Conservation (phyloP, 2,888 invertebrate genomes). For the Poecilus cupreus region DNA sequence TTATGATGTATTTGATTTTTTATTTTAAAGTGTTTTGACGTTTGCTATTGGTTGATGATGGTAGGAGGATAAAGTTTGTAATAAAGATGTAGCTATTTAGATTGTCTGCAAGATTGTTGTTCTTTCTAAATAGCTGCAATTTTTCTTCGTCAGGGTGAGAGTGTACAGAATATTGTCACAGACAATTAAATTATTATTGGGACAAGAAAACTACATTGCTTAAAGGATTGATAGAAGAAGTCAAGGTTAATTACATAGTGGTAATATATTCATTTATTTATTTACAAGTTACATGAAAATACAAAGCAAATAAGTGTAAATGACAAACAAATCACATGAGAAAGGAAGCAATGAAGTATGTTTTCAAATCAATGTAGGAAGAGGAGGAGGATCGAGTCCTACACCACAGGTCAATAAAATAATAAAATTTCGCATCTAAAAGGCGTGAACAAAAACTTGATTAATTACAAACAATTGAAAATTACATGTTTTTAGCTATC, state of each 20-base stretch:
- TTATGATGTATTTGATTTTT: not conserved
- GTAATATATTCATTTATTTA: too few species aligned
- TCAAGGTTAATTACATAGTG: too few species aligned
- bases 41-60: not conserved
- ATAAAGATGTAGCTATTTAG: not conserved
- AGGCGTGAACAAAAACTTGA: conserved; percentile 34
- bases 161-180: too few species aligned
- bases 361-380: conserved; percentile 14
- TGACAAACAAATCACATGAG: too few species aligned
- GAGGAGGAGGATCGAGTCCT: not conserved
- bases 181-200: too few species aligned
- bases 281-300: too few species aligned
- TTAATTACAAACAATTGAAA: conserved; percentile 36
- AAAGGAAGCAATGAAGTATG: too few species aligned
- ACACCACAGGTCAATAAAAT: conserved; percentile 28
- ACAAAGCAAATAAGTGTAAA: too few species aligned
- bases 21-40: not conserved
- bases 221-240: too few species aligned
- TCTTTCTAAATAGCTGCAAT: not conserved
- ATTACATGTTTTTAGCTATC: conserved; percentile 8
- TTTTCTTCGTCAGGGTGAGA: not conserved
- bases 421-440: conserved; percentile 19
- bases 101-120: not conserved
- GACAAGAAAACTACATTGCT: too few species aligned
- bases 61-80: not conserved